Evolutionary conservation across 2,113 vertebrate species (phyloP).

Genomic region (Typhlomys cinereus): DNA sequence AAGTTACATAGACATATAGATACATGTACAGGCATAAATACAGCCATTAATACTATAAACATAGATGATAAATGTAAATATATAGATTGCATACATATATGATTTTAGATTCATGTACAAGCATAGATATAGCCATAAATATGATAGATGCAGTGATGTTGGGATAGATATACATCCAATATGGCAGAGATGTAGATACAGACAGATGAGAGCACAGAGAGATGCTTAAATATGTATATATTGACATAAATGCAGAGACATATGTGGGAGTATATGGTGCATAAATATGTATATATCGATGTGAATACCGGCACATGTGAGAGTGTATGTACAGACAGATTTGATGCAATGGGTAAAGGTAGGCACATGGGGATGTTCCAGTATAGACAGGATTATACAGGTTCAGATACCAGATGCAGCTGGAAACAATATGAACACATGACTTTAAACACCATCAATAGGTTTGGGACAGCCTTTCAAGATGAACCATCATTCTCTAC

Average conservation of each 20-base stretch:
- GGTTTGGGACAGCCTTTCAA: accelerated
- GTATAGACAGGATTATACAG: background rate
- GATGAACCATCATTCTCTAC: accelerated
- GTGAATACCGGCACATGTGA: accelerated
- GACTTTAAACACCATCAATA: accelerated
- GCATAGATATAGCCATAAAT: background rate
- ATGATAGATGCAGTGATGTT: too few species aligned
- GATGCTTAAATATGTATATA: too few species aligned
- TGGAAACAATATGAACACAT: background rate
- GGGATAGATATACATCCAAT: accelerated
- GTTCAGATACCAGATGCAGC: background rate
- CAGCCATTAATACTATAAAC: background rate
- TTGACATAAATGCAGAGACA: background rate
- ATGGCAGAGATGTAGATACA: accelerated
- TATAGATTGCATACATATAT: too few species aligned
- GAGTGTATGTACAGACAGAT: background rate
- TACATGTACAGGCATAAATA: background rate
- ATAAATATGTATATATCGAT: background rate
- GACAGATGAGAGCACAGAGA: too few species aligned
- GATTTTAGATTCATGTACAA: too few species aligned
- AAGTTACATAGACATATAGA: background rate
- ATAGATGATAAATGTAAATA: too few species aligned
- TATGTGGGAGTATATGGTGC: too few species aligned
- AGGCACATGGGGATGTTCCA: too few species aligned
- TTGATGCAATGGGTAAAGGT: background rate